Percentiles rank a stretch among this genome's conserved stretches.
These are phyloP conservation scores for Pampus argenteus DNA, from an alignment of 2,797 vertebrate species.

Conservation along the genomic window DNA sequence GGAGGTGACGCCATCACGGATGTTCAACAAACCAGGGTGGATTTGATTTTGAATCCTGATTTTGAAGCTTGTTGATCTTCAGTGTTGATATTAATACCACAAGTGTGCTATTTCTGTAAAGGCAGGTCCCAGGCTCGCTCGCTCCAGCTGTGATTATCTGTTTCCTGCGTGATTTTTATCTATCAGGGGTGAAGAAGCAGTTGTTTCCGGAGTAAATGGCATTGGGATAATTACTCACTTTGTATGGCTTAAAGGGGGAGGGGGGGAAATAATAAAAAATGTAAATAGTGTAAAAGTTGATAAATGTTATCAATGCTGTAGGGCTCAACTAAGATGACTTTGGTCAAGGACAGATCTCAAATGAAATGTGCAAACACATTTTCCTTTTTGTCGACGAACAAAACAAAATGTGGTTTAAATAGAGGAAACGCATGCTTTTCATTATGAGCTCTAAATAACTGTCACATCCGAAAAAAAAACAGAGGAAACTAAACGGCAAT, in stretches of 20 bases:
- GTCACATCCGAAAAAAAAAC: conserved; percentile 32
- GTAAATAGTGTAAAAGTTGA: background rate
- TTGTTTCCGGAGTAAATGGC: conserved; percentile 63
- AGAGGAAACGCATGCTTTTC: conserved; percentile 22
- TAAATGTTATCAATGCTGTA: background rate
- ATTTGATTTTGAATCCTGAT: conserved; percentile 46
- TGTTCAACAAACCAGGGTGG: conserved; percentile 39
- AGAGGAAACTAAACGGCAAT: conserved; percentile 18
- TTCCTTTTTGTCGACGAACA: conserved; percentile 17
- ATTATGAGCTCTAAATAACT: conserved; percentile 38
- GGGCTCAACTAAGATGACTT: conserved; percentile 3
- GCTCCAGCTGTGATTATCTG: conserved; percentile 67
- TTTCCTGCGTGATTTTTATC: conserved; percentile 81
- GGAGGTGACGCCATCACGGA: conserved; percentile 17
- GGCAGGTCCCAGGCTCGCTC: conserved; percentile 15
- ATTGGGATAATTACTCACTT: conserved; percentile 58
- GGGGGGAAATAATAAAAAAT: conserved; percentile 40
- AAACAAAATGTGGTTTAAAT: conserved; percentile 48
- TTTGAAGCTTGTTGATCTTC: conserved; percentile 22
- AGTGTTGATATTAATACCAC: conserved; percentile 56
- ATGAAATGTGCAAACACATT: conserved; percentile 29
- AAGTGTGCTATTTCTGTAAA: conserved; percentile 60
- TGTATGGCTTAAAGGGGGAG: conserved; percentile 26
- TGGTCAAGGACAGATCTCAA: conserved; percentile 13
- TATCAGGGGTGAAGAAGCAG: conserved; percentile 70